These are phyloP conservation scores for Typhlichthys eigenmanni DNA, from an alignment of 2,797 vertebrate species.

Conservation along the genomic window DNA sequence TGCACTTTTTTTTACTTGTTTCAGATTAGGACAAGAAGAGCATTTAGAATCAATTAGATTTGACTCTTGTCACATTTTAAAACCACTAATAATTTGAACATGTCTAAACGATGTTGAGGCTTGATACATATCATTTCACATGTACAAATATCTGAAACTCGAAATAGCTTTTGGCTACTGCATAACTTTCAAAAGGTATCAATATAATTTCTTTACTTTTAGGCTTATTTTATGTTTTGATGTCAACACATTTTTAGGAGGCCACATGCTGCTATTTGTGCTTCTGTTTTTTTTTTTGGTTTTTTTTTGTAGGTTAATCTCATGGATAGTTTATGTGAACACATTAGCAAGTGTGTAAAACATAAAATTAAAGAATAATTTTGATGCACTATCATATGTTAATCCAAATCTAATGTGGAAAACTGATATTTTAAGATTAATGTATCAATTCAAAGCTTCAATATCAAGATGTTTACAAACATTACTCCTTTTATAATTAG, in stretches of 20 bases:
- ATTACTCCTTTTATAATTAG: too few species aligned
- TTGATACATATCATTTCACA: constrained; percentile 8
- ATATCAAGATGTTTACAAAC: too few species aligned
- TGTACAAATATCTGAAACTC: constrained; percentile 9
- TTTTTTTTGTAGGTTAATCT: constrained; percentile 37
- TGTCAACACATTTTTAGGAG: constrained; percentile 14
- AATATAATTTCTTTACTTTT: background rate
- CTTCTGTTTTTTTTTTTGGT: constrained; percentile 10
- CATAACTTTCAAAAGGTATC: constrained; percentile 13
- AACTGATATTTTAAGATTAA: constrained; percentile 28
- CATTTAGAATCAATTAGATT: constrained; percentile 20
- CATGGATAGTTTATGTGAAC: constrained; percentile 28
- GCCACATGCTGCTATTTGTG: constrained; percentile 25
- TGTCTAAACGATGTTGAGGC: constrained; percentile 5
- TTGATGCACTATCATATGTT: constrained; percentile 11
- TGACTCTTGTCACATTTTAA: constrained; percentile 25
- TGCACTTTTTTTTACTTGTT: constrained; percentile 56
- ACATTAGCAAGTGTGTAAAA: background rate
- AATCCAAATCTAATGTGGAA: constrained; percentile 33
- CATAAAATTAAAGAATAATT: background rate
- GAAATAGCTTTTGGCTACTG: constrained; percentile 8
- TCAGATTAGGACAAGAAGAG: constrained; percentile 29
- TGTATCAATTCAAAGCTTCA: too few species aligned
- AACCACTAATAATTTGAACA: constrained; percentile 12
- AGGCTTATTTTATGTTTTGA: constrained; percentile 14